Percentiles rank a stretch among this genome's conserved stretches.
These are phyloP conservation scores for Aplysia californica DNA, from an alignment of 1,140 invertebrate genomes.

Conservation along the genomic window DNA sequence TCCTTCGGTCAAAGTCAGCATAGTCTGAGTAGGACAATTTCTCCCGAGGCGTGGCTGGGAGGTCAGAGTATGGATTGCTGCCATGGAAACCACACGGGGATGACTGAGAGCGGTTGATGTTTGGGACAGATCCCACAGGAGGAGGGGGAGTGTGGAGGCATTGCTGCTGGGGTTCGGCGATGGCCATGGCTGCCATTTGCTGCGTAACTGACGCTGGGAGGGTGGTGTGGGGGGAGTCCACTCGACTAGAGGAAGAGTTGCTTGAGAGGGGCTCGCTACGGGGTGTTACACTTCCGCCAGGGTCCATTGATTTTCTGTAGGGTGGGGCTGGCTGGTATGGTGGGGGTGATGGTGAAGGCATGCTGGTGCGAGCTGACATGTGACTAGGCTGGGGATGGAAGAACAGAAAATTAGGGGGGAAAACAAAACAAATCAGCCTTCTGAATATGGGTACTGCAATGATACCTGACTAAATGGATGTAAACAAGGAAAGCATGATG, in stretches of 20 bases:
- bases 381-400: too few relatives aligned
- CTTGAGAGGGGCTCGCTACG: background rate
- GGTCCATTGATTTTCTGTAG: conserved; percentile 41
- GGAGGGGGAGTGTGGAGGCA: too few relatives aligned
- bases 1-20: conserved; percentile 8
- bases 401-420: too few relatives aligned
- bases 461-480: too few relatives aligned
- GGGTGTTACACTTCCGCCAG: background rate
- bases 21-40: conserved; percentile 22
- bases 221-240: background rate
- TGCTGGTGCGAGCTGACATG: background rate
- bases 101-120: conserved; percentile 3
- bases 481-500: too few relatives aligned
- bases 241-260: conserved; percentile 10
- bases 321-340: conserved; percentile 51
- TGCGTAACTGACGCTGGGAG: background rate
- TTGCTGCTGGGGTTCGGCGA: too few relatives aligned
- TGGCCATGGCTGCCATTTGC: background rate
- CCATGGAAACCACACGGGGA: conserved; percentile 29
- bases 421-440: too few relatives aligned
- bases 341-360: conserved; percentile 35
- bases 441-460: too few relatives aligned
- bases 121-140: background rate
- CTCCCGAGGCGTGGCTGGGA: background rate
- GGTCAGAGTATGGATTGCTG: conserved; percentile 9